Conservation (phyloP, 1,140 invertebrate species). For the Aphidius ervi region DNA sequence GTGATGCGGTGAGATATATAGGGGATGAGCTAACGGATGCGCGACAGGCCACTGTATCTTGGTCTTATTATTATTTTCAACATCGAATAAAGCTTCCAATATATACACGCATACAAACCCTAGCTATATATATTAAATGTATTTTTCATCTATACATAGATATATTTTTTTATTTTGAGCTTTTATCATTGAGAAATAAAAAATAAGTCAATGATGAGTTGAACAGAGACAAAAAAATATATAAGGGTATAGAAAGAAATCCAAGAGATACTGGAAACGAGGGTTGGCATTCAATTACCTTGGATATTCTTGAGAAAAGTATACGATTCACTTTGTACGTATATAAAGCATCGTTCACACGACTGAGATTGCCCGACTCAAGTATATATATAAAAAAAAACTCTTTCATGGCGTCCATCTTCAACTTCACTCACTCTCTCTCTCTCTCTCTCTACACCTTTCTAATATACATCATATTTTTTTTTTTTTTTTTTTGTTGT, state of each 20-base stretch:
- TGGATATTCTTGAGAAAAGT: slow-evolving; percentile 48
- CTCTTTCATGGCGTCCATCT: not conserved
- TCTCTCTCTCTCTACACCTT: not conserved
- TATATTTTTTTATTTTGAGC: not conserved
- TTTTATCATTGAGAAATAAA: slow-evolving; percentile 1
- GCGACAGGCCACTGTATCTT: slow-evolving; percentile 12
- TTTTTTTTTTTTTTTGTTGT: too few relatives aligned
- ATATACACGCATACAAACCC: too few relatives aligned
- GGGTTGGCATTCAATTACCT: slow-evolving; percentile 51
- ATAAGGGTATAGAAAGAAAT: slow-evolving; percentile 2
- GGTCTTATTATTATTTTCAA: too few relatives aligned
- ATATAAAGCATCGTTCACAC: slow-evolving; percentile 40
- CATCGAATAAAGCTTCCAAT: too few relatives aligned
- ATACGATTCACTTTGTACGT: slow-evolving; percentile 40
- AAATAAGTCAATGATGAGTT: slow-evolving; percentile 1
- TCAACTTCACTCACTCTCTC: not conserved
- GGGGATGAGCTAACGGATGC: slow-evolving; percentile 29
- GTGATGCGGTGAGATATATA: slow-evolving; percentile 41
- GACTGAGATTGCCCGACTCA: slow-evolving; percentile 39
- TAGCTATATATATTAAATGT: too few relatives aligned
- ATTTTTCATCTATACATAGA: slow-evolving; percentile 11
- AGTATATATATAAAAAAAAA: slow-evolving; percentile 27
- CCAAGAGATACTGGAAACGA: slow-evolving; percentile 18
- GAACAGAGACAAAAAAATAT: slow-evolving; percentile 11
- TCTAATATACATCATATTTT: too few relatives aligned